Evolutionary conservation across 2,797 vertebrate genomes (phyloP).

Genomic region (Falco rusticolus): DNA sequence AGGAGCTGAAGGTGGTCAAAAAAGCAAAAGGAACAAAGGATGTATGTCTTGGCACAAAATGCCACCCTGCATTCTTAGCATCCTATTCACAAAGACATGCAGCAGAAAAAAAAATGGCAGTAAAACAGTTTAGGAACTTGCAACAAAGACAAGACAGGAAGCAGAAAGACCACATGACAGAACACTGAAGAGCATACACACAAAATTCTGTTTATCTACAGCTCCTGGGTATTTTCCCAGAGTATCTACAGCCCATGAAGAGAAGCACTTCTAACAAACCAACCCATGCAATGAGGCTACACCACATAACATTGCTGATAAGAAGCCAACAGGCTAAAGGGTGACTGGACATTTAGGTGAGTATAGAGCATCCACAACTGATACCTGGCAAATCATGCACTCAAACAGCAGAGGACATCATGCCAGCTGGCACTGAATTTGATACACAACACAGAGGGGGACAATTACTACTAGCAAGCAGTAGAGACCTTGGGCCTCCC

Average conservation of each 20-base stretch:
- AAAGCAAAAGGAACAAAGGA: background rate
- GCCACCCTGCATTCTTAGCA: background rate
- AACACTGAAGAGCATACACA: background rate
- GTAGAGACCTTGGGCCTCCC: background rate
- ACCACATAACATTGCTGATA: background rate
- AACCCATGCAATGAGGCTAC: background rate
- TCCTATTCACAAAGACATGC: fast-evolving
- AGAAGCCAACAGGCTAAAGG: background rate
- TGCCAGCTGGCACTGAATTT: background rate
- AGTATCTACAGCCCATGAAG: background rate
- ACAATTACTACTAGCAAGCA: background rate
- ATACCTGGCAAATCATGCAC: background rate
- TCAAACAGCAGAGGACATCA: background rate
- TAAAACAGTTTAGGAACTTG: background rate
- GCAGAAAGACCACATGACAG: background rate
- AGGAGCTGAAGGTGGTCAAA: background rate
- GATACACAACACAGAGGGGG: background rate
- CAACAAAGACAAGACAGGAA: background rate
- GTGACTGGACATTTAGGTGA: background rate
- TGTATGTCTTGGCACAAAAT: background rate
- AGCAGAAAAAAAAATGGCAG: background rate
- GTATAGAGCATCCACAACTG: background rate
- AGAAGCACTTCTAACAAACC: background rate
- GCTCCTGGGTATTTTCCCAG: background rate
- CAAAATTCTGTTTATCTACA: background rate